These are phyloP conservation scores for Tricholaema leucomelas DNA, from an alignment of 2,113 vertebrate genomes.

Conservation along the genomic window DNA sequence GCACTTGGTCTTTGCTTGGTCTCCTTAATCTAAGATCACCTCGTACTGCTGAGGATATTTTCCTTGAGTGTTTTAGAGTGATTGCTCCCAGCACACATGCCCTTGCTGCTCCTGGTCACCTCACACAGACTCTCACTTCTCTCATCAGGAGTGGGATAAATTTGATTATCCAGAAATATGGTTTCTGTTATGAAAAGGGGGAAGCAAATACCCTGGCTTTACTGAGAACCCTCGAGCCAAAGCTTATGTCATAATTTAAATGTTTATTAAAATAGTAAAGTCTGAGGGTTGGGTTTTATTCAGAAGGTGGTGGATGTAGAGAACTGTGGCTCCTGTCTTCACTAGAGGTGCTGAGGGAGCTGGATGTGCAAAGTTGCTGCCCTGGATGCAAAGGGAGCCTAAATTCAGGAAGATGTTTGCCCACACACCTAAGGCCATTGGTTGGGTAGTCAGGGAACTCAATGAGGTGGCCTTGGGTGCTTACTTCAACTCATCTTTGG, in stretches of 20 bases:
- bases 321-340: fast-evolving
- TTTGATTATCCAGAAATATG: constrained; percentile 42
- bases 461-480: background rate
- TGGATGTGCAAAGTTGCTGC: background rate
- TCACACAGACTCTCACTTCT: background rate
- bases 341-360: background rate
- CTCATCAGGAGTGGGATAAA: constrained; percentile 2
- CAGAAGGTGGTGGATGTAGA: background rate
- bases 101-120: background rate
- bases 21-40: background rate
- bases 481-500: background rate
- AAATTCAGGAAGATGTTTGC: background rate
- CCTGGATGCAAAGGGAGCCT: background rate
- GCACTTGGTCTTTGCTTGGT: background rate
- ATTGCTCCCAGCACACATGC: background rate
- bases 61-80: background rate
- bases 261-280: background rate
- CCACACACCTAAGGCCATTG: no score
- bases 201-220: constrained; percentile 29
- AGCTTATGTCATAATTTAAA: constrained; percentile 38
- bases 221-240: background rate
- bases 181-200: constrained; percentile 8
- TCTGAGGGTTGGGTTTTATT: background rate
- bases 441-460: background rate
- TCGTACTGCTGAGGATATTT: background rate